These are phyloP conservation scores for Theocolax elegans DNA, from an alignment of 1,140 invertebrate species.

Conservation along the genomic window DNA sequence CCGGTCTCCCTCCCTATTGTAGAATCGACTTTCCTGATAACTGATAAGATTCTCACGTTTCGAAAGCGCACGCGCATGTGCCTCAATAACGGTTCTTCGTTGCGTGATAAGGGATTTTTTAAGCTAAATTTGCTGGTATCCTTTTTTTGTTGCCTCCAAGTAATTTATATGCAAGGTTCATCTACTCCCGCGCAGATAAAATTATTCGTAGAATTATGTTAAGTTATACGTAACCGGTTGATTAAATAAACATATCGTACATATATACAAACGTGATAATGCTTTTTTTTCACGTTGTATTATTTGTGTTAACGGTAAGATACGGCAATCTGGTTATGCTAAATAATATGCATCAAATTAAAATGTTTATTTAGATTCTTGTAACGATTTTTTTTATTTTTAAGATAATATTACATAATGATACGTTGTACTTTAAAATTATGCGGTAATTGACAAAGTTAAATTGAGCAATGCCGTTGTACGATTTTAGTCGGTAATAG, in stretches of 20 bases:
- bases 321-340: too few species aligned
- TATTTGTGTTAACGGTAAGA: too few species aligned
- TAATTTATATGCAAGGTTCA: background rate
- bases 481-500: too few species aligned
- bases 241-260: too few species aligned
- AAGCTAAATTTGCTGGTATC: background rate
- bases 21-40: conserved; percentile 27
- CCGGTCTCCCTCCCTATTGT: background rate
- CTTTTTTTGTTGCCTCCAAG: background rate
- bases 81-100: background rate
- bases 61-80: conserved; percentile 16
- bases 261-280: too few species aligned
- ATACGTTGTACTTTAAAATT: background rate
- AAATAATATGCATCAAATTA: too few species aligned
- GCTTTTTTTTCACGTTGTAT: too few species aligned
- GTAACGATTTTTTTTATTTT: background rate
- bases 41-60: conserved; percentile 36
- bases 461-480: background rate
- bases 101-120: conserved; percentile 5
- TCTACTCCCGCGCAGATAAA: background rate
- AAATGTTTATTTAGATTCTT: too few species aligned
- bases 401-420: background rate
- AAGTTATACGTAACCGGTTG: too few species aligned
- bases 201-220: background rate
- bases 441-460: background rate